Evolutionary conservation across 2,797 vertebrate species (phyloP).

Genomic region (Melopsittacus undulatus): DNA sequence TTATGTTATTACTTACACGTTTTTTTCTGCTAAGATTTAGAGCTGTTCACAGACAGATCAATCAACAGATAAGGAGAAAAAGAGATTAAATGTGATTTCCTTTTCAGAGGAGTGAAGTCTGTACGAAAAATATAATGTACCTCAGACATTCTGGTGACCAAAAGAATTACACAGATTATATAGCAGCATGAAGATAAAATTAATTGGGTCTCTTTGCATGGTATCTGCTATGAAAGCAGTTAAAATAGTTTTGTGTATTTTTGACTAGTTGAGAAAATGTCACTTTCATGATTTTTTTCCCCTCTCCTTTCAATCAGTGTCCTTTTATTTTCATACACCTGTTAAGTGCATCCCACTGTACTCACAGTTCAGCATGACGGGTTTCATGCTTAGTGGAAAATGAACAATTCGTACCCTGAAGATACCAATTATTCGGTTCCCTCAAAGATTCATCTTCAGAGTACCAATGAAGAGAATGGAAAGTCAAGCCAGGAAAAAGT

Average conservation of each 20-base stretch:
- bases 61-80: conserved; percentile 14
- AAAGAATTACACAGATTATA: conserved; percentile 50
- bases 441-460: conserved; percentile 66
- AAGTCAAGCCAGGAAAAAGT: conserved; percentile 47
- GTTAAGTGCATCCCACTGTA: conserved; percentile 76
- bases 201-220: conserved; percentile 53
- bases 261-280: conserved; percentile 43
- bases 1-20: neutral
- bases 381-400: conserved; percentile 85
- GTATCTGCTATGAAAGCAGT: conserved; percentile 49
- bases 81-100: conserved; percentile 44
- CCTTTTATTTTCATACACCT: conserved; percentile 81
- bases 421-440: conserved; percentile 68
- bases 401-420: conserved; percentile 73
- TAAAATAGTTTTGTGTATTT: conserved; percentile 63
- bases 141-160: conserved; percentile 45
- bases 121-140: conserved; percentile 22
- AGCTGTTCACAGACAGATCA: conserved; percentile 35
- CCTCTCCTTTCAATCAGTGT: conserved; percentile 33
- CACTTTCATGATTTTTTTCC: conserved; percentile 36
- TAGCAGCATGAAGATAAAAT: conserved; percentile 62
- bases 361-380: conserved; percentile 76
- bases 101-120: conserved; percentile 21
- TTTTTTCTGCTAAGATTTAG: conserved; percentile 1
- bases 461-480: conserved; percentile 76